phyloP scores from a whole-genome alignment of 2,113 vertebrate species.

The human (Homo sapiens) region DNA sequence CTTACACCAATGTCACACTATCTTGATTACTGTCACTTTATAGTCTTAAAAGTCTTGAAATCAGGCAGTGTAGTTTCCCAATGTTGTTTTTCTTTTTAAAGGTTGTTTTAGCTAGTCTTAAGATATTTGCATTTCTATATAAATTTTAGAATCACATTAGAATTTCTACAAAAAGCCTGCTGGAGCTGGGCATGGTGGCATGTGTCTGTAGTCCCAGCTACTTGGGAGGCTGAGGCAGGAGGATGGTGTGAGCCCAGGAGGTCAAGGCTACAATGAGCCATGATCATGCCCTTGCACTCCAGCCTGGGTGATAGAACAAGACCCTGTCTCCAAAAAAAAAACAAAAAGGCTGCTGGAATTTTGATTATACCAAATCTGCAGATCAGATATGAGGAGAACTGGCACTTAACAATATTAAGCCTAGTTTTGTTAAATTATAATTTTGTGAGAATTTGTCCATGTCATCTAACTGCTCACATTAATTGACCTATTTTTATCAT shows the following conservation, averaged over 20 bases:
- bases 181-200: too few species aligned
- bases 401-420: neutral
- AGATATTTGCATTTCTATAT: neutral
- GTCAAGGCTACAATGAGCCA: too few species aligned
- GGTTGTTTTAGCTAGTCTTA: neutral
- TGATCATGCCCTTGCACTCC: too few species aligned
- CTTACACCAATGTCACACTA: neutral
- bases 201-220: too few species aligned
- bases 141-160: neutral
- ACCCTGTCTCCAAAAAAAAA: too few species aligned
- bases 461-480: neutral
- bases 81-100: neutral
- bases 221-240: too few species aligned
- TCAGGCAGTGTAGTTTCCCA: neutral
- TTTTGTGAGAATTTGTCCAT: neutral
- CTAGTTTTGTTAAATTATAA: conserved; percentile 15
- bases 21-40: neutral
- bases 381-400: neutral
- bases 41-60: neutral
- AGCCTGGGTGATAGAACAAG: too few species aligned
- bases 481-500: neutral
- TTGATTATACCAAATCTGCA: neutral
- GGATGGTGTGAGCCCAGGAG: too few species aligned
- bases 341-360: neutral
- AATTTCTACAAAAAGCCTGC: neutral